phyloP scores from a whole-genome alignment of 2,797 vertebrate genomes.

The Lagocephalus sceleratus region DNA sequence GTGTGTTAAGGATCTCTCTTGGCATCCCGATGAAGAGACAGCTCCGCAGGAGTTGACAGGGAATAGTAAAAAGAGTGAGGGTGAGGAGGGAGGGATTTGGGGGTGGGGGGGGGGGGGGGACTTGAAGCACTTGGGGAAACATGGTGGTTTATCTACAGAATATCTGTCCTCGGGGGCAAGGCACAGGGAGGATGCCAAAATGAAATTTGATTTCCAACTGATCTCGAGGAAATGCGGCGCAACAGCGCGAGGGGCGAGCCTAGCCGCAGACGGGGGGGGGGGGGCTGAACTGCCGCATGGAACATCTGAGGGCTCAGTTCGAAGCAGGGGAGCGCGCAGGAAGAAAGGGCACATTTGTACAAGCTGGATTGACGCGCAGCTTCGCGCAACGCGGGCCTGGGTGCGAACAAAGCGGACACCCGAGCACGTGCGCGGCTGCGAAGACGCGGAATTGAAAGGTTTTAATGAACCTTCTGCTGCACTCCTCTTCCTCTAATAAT shows the following conservation, averaged over 20 bases:
- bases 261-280: constrained; percentile 6
- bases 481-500: constrained; percentile 34
- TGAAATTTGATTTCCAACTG: constrained; percentile 31
- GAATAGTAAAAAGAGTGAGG: constrained; percentile 38
- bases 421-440: no score
- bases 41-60: constrained; percentile 46
- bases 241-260: constrained; percentile 25
- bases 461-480: constrained; percentile 28
- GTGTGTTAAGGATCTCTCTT: constrained; percentile 38
- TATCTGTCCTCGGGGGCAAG: constrained; percentile 35
- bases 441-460: constrained; percentile 11
- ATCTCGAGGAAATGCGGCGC: constrained; percentile 20
- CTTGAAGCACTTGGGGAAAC: constrained; percentile 47
- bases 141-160: constrained; percentile 40
- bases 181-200: constrained; percentile 26
- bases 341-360: no score
- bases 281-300: constrained; percentile 19
- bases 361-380: background rate
- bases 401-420: no score
- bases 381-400: background rate
- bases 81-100: constrained; percentile 7
- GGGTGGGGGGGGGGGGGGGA: constrained; percentile 18
- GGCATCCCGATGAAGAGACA: constrained; percentile 42
- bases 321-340: constrained; percentile 12
- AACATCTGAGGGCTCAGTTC: constrained; percentile 29